Evolutionary conservation across 2,888 invertebrate genomes (phyloP).

Genomic region (Myathropa florea): DNA sequence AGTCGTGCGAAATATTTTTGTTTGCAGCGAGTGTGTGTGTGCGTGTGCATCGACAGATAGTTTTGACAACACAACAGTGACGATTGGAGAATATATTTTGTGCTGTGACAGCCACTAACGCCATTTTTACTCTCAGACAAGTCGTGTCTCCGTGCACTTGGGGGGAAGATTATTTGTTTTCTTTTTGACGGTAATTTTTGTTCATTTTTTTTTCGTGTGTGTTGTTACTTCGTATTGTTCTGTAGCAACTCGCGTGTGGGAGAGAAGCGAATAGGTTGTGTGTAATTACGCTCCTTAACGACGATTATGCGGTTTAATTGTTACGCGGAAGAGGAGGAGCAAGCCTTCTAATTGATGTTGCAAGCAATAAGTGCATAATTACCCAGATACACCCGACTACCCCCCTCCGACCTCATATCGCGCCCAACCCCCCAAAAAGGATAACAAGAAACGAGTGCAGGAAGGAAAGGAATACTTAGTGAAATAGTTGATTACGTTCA

Average conservation of each 20-base stretch:
- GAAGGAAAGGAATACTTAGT: conserved; percentile 47
- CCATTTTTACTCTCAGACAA: conserved; percentile 37
- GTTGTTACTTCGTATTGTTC: no score
- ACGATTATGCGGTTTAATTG: conserved; percentile 70
- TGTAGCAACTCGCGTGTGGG: conserved; percentile 30
- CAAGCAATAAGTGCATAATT: conserved; percentile 56
- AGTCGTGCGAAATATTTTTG: not conserved
- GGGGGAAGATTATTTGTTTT: conserved; percentile 35
- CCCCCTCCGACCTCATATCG: not conserved
- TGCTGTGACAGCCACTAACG: not conserved
- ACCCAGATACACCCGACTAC: not conserved
- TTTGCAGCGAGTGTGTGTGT: not conserved
- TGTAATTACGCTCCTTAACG: conserved; percentile 67
- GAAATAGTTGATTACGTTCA: conserved; percentile 12
- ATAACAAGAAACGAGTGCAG: conserved; percentile 41
- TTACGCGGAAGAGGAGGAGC: conserved; percentile 70
- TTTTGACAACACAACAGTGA: not conserved
- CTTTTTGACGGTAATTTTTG: conserved; percentile 7
- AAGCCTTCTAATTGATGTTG: conserved; percentile 63
- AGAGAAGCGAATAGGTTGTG: conserved; percentile 33
- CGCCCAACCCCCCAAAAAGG: conserved; percentile 38
- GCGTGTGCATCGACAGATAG: not conserved
- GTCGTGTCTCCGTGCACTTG: conserved; percentile 34
- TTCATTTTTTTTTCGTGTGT: no score
- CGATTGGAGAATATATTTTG: not conserved